Evolutionary conservation across 1,140 invertebrate species (phyloP), one percentile per base, ranked within the genome.

Genomic region (Cydia strobilella): DNA sequence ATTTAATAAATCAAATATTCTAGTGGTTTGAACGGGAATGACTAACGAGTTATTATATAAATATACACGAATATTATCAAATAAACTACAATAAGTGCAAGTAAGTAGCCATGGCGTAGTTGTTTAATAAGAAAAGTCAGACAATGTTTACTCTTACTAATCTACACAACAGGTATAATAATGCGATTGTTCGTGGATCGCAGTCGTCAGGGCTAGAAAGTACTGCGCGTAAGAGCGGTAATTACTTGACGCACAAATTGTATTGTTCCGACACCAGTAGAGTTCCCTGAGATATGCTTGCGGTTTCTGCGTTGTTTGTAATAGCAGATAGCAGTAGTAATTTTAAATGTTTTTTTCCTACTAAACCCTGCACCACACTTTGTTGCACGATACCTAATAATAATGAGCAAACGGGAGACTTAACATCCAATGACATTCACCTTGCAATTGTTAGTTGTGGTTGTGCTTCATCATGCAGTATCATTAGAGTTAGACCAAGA

Each of bases 121-220:
- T n/a, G 25, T 31, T 39, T 20, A 59, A 23, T 59, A 23, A 59
- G 54, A 59, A 59, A 59, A 59, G 54, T 23, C 54, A 75, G 12
- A 71, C 74, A 77, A 78, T 80, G 85, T 88, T 89, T 88, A 89
- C 87, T 86, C 82, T 88, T 87, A 86, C 81, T 87, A 79, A 83
- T 84, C 82, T 82, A 85, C 74, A 87, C 83, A 90, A 90, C 84
- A 86, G 86, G 77, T 84, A 82, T 83, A 85, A 85, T 82, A 83
- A 86, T 83, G 84, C 80, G 81, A 90, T 88, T 91, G 86, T 90
- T 86, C 82, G 86, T 88, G 83, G 75, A 84, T 79, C 81, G 73
- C 77, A 74, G 79, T 75, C 80, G 79, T 74, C 73, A 78, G 77
- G 82, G 72, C 81, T 90, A 89, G 88, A 89, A 89, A 90, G 87